phyloP scores from a whole-genome alignment of 1,140 invertebrate genomes.

The Bombus waltoni region DNA sequence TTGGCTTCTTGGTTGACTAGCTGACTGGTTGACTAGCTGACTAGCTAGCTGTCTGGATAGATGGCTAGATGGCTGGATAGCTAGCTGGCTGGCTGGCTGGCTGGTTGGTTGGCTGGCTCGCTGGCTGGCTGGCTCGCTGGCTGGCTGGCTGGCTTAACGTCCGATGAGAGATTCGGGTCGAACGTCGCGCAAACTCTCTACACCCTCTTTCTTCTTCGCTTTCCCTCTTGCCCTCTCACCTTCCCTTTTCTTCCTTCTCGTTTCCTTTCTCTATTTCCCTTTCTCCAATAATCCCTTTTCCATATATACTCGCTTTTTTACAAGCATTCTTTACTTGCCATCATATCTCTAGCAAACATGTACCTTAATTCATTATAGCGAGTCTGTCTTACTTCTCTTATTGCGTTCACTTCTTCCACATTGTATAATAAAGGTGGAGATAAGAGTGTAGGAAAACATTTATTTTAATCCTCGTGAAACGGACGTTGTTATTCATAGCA shows the following conservation, averaged over 20 bases:
- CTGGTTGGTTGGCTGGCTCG: constrained; percentile 21
- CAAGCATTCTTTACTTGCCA: neutral
- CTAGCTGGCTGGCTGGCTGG: constrained; percentile 28
- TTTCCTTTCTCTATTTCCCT: constrained; percentile 1
- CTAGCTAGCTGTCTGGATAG: constrained; percentile 36
- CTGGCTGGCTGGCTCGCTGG: constrained; percentile 45
- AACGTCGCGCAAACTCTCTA: constrained; percentile 80
- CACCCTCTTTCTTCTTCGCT: constrained; percentile 64
- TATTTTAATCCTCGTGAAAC: neutral
- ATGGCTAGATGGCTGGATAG: constrained; percentile 43
- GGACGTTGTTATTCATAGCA: neutral
- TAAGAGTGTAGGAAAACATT: neutral
- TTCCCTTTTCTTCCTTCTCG: neutral
- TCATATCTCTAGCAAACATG: neutral
- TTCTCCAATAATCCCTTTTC: constrained; percentile 19
- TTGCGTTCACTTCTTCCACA: neutral
- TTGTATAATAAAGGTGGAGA: neutral
- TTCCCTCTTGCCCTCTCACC: constrained; percentile 42
- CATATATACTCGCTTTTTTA: neutral
- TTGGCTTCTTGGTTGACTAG: constrained; percentile 47
- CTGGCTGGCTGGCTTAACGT: constrained; percentile 60
- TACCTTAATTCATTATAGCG: neutral
- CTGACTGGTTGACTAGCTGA: constrained; percentile 42
- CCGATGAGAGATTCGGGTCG: constrained; percentile 74
- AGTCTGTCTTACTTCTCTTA: neutral